A percentile compares a stretch with the other conserved stretches of the same genome.
Evolutionary conservation across 2,888 invertebrate genomes (phyloP).

Genomic region (Branchellion lobata): DNA sequence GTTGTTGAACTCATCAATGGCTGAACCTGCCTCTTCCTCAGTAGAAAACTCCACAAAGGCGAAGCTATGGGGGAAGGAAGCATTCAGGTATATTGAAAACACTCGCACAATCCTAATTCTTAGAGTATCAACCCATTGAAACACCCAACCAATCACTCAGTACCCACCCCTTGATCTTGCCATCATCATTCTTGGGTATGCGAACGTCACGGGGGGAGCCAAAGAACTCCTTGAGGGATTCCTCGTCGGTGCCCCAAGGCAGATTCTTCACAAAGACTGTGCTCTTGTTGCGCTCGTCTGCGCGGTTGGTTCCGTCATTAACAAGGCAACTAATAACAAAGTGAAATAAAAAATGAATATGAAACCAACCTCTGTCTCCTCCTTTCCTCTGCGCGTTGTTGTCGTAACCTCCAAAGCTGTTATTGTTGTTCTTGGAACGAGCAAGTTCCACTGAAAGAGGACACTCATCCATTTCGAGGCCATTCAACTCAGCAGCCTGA

Average conservation of each 20-base stretch:
- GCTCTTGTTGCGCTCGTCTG: slow-evolving; percentile 36
- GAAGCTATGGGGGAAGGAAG: neutral
- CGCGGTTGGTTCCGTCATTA: neutral
- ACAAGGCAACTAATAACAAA: neutral
- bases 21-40: slow-evolving; percentile 23
- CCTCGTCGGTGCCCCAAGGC: slow-evolving; percentile 40
- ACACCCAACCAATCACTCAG: neutral
- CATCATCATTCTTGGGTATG: slow-evolving; percentile 43
- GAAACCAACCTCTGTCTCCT: slow-evolving; percentile 1
- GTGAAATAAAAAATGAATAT: neutral
- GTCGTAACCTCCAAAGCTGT: neutral
- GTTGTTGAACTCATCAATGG: slow-evolving; percentile 19
- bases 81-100: neutral
- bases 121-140: too few relatives aligned
- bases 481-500: slow-evolving; percentile 18
- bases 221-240: slow-evolving; percentile 36
- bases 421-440: neutral
- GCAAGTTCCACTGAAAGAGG: slow-evolving; percentile 17
- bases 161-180: slow-evolving; percentile 41
- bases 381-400: neutral
- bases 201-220: slow-evolving; percentile 21
- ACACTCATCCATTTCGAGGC: slow-evolving; percentile 12
- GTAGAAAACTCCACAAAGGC: slow-evolving; percentile 35
- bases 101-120: neutral
- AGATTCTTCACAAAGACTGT: slow-evolving; percentile 40